A percentile compares a stretch with the other conserved stretches of the same genome.
phyloP scores from a whole-genome alignment of 2,797 vertebrate species.

The Erpetoichthys calabaricus region DNA sequence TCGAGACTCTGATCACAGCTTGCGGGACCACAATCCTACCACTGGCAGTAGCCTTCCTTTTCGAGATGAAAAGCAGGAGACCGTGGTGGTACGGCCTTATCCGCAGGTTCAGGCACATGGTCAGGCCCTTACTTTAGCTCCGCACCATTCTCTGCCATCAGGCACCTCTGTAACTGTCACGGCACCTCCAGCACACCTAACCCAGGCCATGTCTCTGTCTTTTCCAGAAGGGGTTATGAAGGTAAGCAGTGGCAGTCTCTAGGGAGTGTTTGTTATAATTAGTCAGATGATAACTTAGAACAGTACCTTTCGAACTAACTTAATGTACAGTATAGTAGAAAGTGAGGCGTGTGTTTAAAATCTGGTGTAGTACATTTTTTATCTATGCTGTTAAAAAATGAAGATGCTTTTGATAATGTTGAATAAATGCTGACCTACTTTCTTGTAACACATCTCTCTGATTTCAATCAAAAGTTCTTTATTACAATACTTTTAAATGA shows the following conservation, averaged over 20 bases:
- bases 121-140: constrained; percentile 56
- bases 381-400: no score
- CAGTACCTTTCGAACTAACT: no score
- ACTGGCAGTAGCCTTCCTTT: constrained; percentile 49
- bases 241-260: constrained; percentile 40
- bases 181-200: constrained; percentile 68
- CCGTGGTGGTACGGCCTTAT: constrained; percentile 86
- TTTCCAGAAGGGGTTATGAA: constrained; percentile 85
- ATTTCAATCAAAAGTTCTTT: no score
- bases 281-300: no score
- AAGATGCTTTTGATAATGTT: no score
- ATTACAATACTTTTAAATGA: no score
- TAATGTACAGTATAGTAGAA: no score
- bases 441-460: no score
- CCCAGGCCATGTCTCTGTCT: constrained; percentile 67
- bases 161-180: constrained; percentile 69
- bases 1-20: constrained; percentile 62
- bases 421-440: no score
- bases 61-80: constrained; percentile 92
- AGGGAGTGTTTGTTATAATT: no score
- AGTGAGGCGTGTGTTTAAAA: no score
- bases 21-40: constrained; percentile 58
- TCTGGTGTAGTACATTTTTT: no score
- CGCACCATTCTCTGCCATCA: constrained; percentile 69
- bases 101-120: constrained; percentile 67